Evolutionary conservation across 2,113 vertebrate genomes (phyloP).

Genomic region (Sakesphorus luctuosus): DNA sequence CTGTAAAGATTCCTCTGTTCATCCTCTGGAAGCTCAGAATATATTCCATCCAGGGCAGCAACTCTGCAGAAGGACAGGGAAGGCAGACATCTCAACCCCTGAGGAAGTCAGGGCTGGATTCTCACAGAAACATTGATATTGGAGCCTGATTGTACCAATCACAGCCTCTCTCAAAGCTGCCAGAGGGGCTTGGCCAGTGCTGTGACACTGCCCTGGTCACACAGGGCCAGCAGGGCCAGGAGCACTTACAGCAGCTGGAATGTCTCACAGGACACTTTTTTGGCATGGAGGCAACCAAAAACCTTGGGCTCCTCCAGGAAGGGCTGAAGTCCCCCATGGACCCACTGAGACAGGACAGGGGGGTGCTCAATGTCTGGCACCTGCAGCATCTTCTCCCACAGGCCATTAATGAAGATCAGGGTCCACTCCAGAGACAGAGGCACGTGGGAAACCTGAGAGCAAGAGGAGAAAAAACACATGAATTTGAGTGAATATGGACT

Average conservation of each 20-base stretch:
- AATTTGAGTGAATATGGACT: neutral
- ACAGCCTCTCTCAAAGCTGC: neutral
- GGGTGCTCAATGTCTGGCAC: neutral
- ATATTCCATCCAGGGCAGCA: conserved; percentile 27
- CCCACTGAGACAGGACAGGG: neutral
- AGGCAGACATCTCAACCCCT: neutral
- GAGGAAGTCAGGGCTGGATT: neutral
- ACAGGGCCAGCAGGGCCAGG: neutral
- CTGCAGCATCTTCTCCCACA: conserved; percentile 38
- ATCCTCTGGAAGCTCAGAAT: neutral
- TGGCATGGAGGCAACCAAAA: conserved; percentile 29
- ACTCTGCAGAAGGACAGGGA: neutral
- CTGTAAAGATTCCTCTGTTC: conserved; percentile 23
- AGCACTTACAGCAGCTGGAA: conserved; percentile 54
- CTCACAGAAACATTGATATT: neutral
- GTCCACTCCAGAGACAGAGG: conserved; percentile 17
- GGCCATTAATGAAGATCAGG: neutral
- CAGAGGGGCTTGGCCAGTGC: neutral
- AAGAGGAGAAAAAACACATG: neutral
- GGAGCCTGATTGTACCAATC: neutral
- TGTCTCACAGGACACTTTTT: neutral
- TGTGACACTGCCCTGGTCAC: neutral
- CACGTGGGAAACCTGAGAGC: neutral
- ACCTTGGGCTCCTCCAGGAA: neutral
- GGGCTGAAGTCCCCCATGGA: neutral